Conservation (phyloP, 1,140 invertebrate genomes). For the Asobara japonica region DNA sequence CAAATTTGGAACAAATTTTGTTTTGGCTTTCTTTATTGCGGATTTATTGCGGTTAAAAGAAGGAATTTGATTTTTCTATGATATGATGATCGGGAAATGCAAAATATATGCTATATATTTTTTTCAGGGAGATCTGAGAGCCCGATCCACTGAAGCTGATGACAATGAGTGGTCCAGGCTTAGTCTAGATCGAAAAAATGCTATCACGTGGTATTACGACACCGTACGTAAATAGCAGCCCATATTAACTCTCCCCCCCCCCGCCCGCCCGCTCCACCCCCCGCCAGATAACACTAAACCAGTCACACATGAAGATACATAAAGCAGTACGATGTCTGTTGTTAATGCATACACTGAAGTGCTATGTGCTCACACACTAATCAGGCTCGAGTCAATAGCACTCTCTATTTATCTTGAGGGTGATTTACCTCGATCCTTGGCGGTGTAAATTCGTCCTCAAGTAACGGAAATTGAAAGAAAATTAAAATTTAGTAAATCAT, state of each 20-base stretch:
- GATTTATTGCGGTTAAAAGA: no score
- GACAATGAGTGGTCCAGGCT: not conserved
- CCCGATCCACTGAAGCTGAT: not conserved
- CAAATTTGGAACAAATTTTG: no score
- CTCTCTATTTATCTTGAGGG: not conserved
- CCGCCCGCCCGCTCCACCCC: no score
- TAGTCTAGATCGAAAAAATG: not conserved
- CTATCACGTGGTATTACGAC: no score
- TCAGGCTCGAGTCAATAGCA: conserved; percentile 4
- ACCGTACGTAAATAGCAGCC: not conserved
- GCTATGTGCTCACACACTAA: conserved; percentile 5
- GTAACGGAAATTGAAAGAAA: not conserved
- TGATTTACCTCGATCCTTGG: conserved; percentile 9
- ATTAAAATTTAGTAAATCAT: not conserved
- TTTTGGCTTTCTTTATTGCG: no score
- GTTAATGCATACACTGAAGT: not conserved
- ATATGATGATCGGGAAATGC: no score
- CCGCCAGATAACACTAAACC: not conserved
- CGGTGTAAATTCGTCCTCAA: conserved; percentile 1
- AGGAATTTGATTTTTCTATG: no score
- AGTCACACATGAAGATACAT: conserved; percentile 9
- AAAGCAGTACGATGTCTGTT: not conserved
- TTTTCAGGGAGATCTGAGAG: no score
- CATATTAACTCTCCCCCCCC: conserved; percentile 3
- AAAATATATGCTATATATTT: no score